Evolutionary conservation across 2,797 vertebrate species (phyloP), one percentile per base, ranked within the genome.

Genomic region (Hyperoplus lanceolatus): DNA sequence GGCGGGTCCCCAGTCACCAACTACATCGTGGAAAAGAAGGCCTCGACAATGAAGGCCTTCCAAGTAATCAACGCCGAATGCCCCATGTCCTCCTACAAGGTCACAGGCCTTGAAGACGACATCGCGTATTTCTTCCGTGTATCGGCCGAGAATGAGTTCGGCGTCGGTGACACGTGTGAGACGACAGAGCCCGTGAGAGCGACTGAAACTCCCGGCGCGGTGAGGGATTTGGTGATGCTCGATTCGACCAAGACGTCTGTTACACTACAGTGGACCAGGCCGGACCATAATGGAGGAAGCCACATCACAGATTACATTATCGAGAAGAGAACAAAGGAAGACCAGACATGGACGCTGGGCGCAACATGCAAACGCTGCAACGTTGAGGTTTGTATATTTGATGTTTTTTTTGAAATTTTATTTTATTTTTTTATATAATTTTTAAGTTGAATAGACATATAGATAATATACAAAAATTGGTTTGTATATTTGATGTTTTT

Each of bases 251-350:
- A 97, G 84, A 97, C 83, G 68, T 99, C 98, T 66, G 97, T 99
- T 61, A 96, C 93, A 54, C 61, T 99, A 66, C 95, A 95, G 84
- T 99, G 98, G 98, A 96, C 85, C 88, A 97, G 97, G 88, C 98
- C 98, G 15, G 97, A 99, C 85, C 97, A 99, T 16, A 96, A 99
- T 79, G 98, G 98, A 76, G 98, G 98, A 38, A 99, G 98, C 80
- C 88, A 97, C 91, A 96, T 99, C 84, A 95, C 95, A 18, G 98
- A 99, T 12, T 99, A 99, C 68, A 77, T 99, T 4, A 95, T 99
- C 89, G 97, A 99, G 87, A 97, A 96, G 91, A 98, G 96, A 93
- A 86, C 93, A 6, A 89, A 94, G 70, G 96, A 95, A 13, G 96
- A 97, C 74, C 91, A 94, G 72, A 90, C 89, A 15, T 99, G 98